Evolutionary conservation across 92 coral and sea anemone genomes (phyloP), one percentile per base, ranked within the genome.

Genomic region (Anthopleura xanthogrammica): DNA sequence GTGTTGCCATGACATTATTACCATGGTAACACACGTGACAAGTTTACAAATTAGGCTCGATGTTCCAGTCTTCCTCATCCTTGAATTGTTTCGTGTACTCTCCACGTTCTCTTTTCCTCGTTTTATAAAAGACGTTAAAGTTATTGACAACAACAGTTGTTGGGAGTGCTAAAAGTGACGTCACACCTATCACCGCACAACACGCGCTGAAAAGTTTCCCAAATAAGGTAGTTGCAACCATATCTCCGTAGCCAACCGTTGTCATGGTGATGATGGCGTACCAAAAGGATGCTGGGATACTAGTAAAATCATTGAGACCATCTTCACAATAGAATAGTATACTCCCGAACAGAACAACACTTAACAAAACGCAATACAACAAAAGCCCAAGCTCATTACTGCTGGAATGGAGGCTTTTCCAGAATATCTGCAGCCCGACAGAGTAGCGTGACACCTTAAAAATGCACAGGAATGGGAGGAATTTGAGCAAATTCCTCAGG

Each of bases 221-320:
- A 36, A 64, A 72, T n/a, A 89, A 60, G 3, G 98, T 84, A 2
- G 42, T 57, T 0, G 97, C 92, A 3, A 90, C 95, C 64, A 83
- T 88, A 52, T 95, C 98, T 0, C 98, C 98, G 56, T 95, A 95
- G 9, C 98, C 98, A 0, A 95, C 98, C 10, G 92, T 90, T 52
- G 98, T 88, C 66, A 95, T 90, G 48, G 98, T 90, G 22, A 95
- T 90, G 54, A 95, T 77, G 1, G 94, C 88, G 86, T 90, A 95
- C 98, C 98, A 95, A 58, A 93, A 93, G 24, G 98, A 86, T 29
- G 90, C 93, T 13, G 97, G 98, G 72, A 93, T 90, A 71, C 92
- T 90, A 1, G 85, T 83, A 76, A 95, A 85, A 46, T 83, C 78
- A 10, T 79, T 60, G 12, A 84, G 83, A 40, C 89, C 91, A 16